Evolutionary conservation across 2,797 vertebrate genomes (phyloP), one percentile per base, ranked within the genome.

Genomic region (Luscinia luscinia): DNA sequence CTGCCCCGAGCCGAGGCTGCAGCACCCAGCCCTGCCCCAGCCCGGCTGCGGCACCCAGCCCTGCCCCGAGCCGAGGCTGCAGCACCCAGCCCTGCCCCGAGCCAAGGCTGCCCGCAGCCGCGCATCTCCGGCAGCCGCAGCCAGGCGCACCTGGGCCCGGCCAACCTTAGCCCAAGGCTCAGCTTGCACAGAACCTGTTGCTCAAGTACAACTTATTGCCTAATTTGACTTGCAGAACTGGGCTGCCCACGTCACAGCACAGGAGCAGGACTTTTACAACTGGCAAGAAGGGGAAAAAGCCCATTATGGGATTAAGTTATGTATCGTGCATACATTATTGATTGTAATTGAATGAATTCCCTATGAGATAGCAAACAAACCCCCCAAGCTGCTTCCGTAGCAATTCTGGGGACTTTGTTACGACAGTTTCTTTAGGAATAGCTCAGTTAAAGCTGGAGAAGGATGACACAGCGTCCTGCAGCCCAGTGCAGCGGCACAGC

Each of bases 281-380:
- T 74, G 87, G 93, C 95, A 93, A 84, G 74, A 21, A 86, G n/a
- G 61, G 51, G 66, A 30, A 80, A 84, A 94, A 95, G 51, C 83
- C 77, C 96, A 94, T 93, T 90, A 93, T 0, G 9, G 59, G 57
- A 90, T 92, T 83, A 95, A 84, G 78, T 87, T 90, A 90, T 90
- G 86, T 51, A 94, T 68, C 62, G 59, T 36, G 67, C 88, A 94
- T 95, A 74, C 66, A 94, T 93, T 94, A 95, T 95, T 96, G 92
- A 96, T 89, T 63, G 84, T 49, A 93, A 81, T 69, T 86, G 78
- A 91, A 93, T 90, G 91, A 86, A 81, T 73, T 91, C 79, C 94
- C 83, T 73, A 68, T 15, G 95, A 93, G 80, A 88, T 0, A 23
- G 84, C 57, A 74, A 88, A 70, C 57, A 63, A 92, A 58, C 27